A percentile compares a stretch with the other conserved stretches of the same genome.
Conservation (phyloP, 2,113 vertebrate genomes). For the Promerops cafer region DNA sequence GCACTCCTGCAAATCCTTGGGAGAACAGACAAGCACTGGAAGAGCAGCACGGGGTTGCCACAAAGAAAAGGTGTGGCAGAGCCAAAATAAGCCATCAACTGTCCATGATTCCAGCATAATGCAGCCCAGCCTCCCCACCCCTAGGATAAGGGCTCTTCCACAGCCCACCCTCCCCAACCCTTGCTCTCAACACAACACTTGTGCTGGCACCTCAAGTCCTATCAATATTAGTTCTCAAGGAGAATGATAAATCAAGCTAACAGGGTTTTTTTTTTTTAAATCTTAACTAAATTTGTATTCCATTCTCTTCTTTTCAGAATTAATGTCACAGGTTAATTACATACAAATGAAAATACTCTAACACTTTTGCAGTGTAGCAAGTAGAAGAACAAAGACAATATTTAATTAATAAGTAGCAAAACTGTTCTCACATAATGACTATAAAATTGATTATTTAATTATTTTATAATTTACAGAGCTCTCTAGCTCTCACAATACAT, state of each 20-base stretch:
- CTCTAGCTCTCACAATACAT: background rate
- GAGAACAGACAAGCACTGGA: background rate
- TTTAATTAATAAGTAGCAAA: background rate
- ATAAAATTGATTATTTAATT: background rate
- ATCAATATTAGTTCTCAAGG: background rate
- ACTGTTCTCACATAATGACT: background rate
- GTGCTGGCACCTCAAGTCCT: background rate
- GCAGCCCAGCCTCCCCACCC: background rate
- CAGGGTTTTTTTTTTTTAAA: too few relatives aligned
- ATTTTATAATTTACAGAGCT: background rate
- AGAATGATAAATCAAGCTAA: background rate
- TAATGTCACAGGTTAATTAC: background rate
- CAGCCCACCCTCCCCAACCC: accelerated
- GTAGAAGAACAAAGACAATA: background rate
- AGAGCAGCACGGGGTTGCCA: background rate
- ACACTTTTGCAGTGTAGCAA: background rate
- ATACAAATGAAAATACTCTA: background rate
- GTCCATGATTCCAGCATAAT: accelerated
- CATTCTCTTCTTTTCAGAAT: background rate
- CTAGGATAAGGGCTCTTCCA: background rate
- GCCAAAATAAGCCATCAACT: background rate
- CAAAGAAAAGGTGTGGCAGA: background rate
- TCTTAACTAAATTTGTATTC: background rate
- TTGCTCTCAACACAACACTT: background rate
- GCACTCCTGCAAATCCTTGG: background rate